phyloP scores from a whole-genome alignment of 2,113 vertebrate genomes.

The Verasper variegatus region DNA sequence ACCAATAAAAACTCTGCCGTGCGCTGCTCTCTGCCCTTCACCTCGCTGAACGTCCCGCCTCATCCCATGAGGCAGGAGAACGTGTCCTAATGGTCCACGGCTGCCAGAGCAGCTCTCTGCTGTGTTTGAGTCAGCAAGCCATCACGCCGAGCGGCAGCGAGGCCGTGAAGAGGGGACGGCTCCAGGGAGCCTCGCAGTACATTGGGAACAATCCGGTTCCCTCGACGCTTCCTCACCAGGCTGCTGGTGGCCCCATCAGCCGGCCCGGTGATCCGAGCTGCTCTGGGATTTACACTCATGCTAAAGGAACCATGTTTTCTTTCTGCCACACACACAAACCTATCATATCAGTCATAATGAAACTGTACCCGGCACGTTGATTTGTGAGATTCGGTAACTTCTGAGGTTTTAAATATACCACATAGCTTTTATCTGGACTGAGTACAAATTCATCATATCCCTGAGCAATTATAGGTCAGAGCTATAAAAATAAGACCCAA shows the following conservation, averaged over 20 bases:
- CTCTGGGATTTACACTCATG: not conserved
- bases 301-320: not conserved
- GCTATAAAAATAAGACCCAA: too few relatives aligned
- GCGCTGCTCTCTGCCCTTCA: slow-evolving; percentile 27
- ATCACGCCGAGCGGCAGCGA: slow-evolving; percentile 34
- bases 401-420: too few relatives aligned
- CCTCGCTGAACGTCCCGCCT: not conserved
- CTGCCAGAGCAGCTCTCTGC: slow-evolving; percentile 44
- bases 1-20: not conserved
- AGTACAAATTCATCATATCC: too few relatives aligned
- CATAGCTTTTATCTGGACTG: too few relatives aligned
- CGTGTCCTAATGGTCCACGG: slow-evolving; percentile 37
- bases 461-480: too few relatives aligned
- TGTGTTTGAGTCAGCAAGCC: slow-evolving; percentile 12
- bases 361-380: too few relatives aligned
- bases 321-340: too few relatives aligned
- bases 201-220: slow-evolving; percentile 12
- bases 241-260: slow-evolving; percentile 10
- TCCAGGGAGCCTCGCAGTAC: slow-evolving; percentile 12
- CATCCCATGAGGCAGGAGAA: slow-evolving; percentile 19
- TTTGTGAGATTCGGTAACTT: too few relatives aligned
- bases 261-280: not conserved
- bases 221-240: slow-evolving; percentile 10
- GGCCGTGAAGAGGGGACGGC: slow-evolving; percentile 3
- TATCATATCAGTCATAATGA: too few relatives aligned